Evolutionary conservation across 1,140 invertebrate species (phyloP), one percentile per base, ranked within the genome.

Genomic region (Ceratosolen fusciceps): DNA sequence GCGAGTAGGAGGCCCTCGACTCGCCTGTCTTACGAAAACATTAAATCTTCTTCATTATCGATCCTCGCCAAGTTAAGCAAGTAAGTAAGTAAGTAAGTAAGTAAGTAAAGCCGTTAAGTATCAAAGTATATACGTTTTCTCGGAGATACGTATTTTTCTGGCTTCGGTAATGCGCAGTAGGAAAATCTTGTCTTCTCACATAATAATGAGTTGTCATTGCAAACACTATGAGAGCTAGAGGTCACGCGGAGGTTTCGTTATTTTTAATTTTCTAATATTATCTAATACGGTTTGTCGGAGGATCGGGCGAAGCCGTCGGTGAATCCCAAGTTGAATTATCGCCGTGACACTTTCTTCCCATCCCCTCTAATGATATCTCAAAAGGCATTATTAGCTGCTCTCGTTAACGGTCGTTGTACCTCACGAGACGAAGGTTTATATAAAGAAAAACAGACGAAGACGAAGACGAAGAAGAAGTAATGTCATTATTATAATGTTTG

Each of bases 21-120:
- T 2, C 19, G 8, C n/a, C 7, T 56, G 71, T 29, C 19, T 54
- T 58, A n/a, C 29, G 31, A 58, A 73, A 73, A 73, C 31, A 49
- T 54, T n/a, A n/a, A n/a, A n/a, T n/a, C n/a, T n/a, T n/a, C 12
- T 73, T 73, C 31, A 73, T 73, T 58, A 73, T 58, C 39, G 52
- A 72, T 54, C 19, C 43, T 47, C 12, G 49, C 24, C 43, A 72
- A 72, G 47, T 72, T 72, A 52, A n/a, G n/a, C n/a, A n/a, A n/a
- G n/a, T n/a, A n/a, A n/a, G n/a, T n/a, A n/a, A n/a, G n/a, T n/a
- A n/a, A n/a, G n/a, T n/a, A n/a, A n/a, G n/a, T n/a, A n/a, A n/a
- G n/a, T n/a, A n/a, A 52, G 49, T 34, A 31, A 54, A 72, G 43
- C 54, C 26, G 43, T 72, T 29, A 72, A 54, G 70, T 72, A 72